Conservation (phyloP, 2,888 invertebrate genomes). For the Acanthosepion esculentum region DNA sequence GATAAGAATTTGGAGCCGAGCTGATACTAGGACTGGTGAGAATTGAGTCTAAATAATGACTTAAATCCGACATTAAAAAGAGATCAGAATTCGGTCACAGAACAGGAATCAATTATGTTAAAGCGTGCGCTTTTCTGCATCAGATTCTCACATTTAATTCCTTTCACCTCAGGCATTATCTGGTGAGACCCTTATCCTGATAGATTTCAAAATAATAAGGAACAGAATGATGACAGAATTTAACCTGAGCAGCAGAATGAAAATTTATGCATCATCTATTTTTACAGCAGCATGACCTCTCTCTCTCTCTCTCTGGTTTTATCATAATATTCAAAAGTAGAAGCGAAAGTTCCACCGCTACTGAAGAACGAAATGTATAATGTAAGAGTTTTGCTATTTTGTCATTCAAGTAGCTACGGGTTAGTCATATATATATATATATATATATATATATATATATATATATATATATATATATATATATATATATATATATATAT, state of each 20-base stretch:
- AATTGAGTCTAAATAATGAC: conserved; percentile 9
- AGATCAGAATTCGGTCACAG: neutral
- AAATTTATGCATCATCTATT: neutral
- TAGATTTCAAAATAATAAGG: neutral
- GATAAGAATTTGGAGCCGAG: neutral
- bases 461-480: neutral
- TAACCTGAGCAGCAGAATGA: neutral
- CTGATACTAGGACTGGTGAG: neutral
- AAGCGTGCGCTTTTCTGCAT: too few species aligned
- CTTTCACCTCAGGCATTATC: too few species aligned
- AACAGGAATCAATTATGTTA: neutral
- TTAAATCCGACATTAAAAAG: neutral
- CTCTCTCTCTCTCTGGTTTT: too few species aligned
- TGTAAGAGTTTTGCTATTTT: too few species aligned
- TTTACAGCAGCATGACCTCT: neutral
- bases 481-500: neutral
- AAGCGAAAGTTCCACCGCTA: too few species aligned
- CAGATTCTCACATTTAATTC: too few species aligned
- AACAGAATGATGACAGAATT: neutral
- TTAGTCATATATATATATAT: neutral
- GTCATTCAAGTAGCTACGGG: too few species aligned
- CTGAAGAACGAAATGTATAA: too few species aligned
- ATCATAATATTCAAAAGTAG: too few species aligned
- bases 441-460: neutral
- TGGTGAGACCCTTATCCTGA: too few species aligned